phyloP scores from a whole-genome alignment of 2,113 vertebrate genomes.

The Anarhynchus alexandrinus region DNA sequence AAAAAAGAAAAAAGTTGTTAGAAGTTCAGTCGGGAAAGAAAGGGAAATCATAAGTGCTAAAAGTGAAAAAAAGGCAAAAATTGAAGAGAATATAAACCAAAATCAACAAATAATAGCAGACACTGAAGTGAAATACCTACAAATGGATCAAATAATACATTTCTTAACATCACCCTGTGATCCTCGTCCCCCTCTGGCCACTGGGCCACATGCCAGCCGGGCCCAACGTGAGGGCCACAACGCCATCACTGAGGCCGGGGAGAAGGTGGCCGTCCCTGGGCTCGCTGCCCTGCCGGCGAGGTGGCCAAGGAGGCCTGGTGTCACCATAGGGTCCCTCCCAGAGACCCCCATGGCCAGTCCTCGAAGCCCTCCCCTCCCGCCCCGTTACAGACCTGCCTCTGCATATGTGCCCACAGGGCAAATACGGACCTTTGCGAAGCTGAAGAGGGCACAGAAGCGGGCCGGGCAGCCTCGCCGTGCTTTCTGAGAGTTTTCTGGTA shows the following conservation, averaged over 20 bases:
- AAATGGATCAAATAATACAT: accelerated
- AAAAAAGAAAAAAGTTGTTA: neutral
- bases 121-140: neutral
- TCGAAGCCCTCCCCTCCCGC: no score
- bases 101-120: neutral
- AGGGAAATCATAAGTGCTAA: neutral
- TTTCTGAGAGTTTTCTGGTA: neutral
- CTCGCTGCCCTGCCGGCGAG: neutral
- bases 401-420: accelerated
- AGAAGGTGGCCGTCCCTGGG: accelerated
- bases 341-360: neutral
- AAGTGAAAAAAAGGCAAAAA: neutral
- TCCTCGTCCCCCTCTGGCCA: accelerated
- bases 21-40: neutral
- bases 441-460: neutral
- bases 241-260: neutral
- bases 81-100: neutral
- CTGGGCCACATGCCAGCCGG: accelerated
- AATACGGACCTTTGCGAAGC: neutral
- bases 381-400: no score
- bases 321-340: neutral
- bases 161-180: accelerated
- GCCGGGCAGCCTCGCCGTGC: neutral
- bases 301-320: neutral
- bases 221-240: no score